Base-by-base conservation (phyloP, 2,888 invertebrate genomes). In the Lasioglossum figueresi region DNA sequence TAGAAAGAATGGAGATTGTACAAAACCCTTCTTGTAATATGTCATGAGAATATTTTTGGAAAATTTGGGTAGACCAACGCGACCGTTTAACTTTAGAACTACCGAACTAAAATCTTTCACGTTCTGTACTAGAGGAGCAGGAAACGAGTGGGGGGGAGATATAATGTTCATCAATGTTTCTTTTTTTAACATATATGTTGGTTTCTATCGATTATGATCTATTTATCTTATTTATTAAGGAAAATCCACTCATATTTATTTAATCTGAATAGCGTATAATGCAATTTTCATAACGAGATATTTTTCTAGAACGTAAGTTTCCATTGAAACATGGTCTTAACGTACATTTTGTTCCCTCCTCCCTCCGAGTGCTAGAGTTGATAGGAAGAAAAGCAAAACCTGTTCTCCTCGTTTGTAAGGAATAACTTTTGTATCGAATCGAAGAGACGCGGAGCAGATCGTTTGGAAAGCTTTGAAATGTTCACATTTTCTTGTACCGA, bases 391-490 rank as follows among this genome's bases (percentile, higher is more conserved):
- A 80, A n/a, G 27, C 31, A 52, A 45, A 27, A 19, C 52, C 43
- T 88, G 52, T 86, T 88, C 87, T 89, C 88, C 89, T 90, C 79
- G 82, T 76, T 88, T 80, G 79, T 81, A 83, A 88, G 81, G 85
- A 79, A 83, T 40, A 79, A 79, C 63, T 79, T 76, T 76, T 71
- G 66, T 75, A 74, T n/a, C 8, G 40, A 27, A 56, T 23, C 48
- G 63, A 76, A 70, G 56, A 73, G 76, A 83, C 75, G 56, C 34
- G 45, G 74, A 80, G 76, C 74, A 83, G 80, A 68, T 85, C 48
- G 82, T 83, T 87, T 84, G 77, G 71, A 85, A 89, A 80, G 77
- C 74, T 89, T 87, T 81, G 79, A 88, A 90, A 90, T 85, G 82
- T 89, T 91, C 87, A 85, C 71, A 79, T 82, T 86, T 90, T 88